Conservation (phyloP, 1,140 invertebrate genomes). For the Lasioglossum albipes region DNA sequence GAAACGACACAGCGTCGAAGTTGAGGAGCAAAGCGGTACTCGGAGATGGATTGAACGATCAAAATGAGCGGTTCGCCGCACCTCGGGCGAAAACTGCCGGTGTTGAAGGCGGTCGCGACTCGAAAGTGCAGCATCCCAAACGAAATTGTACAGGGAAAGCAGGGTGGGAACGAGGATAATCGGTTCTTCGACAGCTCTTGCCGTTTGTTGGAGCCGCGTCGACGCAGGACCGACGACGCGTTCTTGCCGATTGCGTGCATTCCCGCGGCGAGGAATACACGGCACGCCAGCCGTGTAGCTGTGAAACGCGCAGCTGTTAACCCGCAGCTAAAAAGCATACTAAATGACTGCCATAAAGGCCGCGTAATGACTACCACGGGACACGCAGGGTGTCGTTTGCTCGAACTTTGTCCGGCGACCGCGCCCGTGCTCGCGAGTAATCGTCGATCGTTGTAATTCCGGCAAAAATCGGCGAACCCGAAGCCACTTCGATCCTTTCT, state of each 20-base stretch:
- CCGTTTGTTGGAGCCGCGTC: background rate
- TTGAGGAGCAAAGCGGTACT: no score
- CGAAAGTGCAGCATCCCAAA: background rate
- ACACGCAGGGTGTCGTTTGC: slow-evolving; percentile 50
- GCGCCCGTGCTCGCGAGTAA: slow-evolving; percentile 13
- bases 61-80: no score
- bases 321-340: slow-evolving; percentile 69
- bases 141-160: background rate
- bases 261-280: slow-evolving; percentile 41
- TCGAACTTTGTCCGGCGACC: slow-evolving; percentile 15
- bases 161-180: slow-evolving; percentile 8
- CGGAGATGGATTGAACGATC: no score
- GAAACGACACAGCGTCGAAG: no score
- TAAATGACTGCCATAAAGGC: slow-evolving; percentile 60
- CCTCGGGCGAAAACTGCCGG: no score
- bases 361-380: slow-evolving; percentile 55
- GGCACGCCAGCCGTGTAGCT: slow-evolving; percentile 48
- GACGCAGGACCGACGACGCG: background rate
- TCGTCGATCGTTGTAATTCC: slow-evolving; percentile 9
- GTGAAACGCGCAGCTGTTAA: slow-evolving; percentile 73
- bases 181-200: slow-evolving; percentile 34
- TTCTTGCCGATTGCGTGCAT: slow-evolving; percentile 56
- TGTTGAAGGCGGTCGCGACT: no score
- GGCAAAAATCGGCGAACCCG: slow-evolving; percentile 18
- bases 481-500: background rate